Base-by-base conservation (phyloP, 2,888 invertebrate species). In the Chymomyza fuscimana region DNA sequence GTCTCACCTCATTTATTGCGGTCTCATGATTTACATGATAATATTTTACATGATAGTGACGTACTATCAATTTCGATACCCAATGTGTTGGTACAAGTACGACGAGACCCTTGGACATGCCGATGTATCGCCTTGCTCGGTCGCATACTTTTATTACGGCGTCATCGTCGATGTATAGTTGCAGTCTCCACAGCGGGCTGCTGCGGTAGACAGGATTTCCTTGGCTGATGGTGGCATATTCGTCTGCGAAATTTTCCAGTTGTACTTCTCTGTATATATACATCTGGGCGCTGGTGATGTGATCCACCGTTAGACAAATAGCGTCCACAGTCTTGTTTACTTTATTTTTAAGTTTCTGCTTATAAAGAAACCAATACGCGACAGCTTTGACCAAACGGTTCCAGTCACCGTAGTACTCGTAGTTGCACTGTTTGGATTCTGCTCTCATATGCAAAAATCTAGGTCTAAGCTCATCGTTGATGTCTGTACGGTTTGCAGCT, bases 21-120 rank as follows among this genome's bases (percentile, higher is more conserved):
- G 67, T 68, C 46, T 68, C 67, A 32, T 68, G 58, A 22, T 63
- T 68, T 46, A 68, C 50, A 16, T 63, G 68, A 19, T 50, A 61
- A 52, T 52, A 52, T 16, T 52, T 52, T 22, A 3, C 10, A 16
- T 29, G 46, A 29, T 40, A 36, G 25, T 52, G 2, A 36, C 16
- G 32, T 7, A 52, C 36, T 10, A 51, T 59, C 19, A 65, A 52
- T 16, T n/a, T 52, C 1, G 52, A 6, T 6, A 52, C 52, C 52
- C 52, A 52, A 16, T 52, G 52, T 16, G 7, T 52, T 1, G 52
- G 52, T 12, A 16, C 5, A 0, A 52, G 15, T 52, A 16, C 52
- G 52, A 52, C n/a, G 52, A 52, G 52, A 15, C 12, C 52, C 16
- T n/a, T 52, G 15, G 9, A 16, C n/a, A 52, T 52, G 52, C 36